phyloP scores from a whole-genome alignment of 2,797 vertebrate species.

The Mico argentatus region DNA sequence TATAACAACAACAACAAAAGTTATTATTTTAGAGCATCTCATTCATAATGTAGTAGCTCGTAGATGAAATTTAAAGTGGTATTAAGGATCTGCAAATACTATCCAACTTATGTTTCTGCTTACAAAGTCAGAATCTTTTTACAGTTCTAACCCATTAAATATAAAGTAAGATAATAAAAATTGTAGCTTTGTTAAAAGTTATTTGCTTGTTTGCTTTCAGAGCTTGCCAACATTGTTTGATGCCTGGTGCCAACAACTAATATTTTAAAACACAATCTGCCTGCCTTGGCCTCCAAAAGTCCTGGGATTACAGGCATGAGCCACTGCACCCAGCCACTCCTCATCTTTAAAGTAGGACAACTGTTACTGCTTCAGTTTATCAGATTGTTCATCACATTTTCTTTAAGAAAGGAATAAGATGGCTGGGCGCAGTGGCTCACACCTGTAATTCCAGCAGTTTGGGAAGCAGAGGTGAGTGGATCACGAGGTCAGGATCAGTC shows the following conservation, averaged over 20 bases:
- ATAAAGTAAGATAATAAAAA: constrained; percentile 46
- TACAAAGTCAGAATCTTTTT: neutral
- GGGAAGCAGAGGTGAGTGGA: too few relatives aligned
- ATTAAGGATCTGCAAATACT: constrained; percentile 4
- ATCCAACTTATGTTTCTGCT: neutral
- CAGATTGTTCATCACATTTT: neutral
- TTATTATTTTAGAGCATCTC: constrained; percentile 10
- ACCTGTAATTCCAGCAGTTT: too few relatives aligned
- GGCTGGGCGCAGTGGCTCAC: too few relatives aligned
- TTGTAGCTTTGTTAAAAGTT: neutral
- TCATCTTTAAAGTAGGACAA: too few relatives aligned
- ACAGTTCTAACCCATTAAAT: neutral
- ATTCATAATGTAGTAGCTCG: neutral
- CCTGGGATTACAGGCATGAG: too few relatives aligned
- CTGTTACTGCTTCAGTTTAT: neutral
- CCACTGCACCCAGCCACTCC: too few relatives aligned
- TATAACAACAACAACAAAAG: constrained; percentile 28
- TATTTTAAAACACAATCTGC: neutral
- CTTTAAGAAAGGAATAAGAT: constrained; percentile 22
- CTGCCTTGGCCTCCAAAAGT: too few relatives aligned
- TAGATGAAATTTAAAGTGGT: neutral
- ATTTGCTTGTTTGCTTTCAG: constrained; percentile 34
- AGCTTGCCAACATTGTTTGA: neutral
- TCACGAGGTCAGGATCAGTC: too few relatives aligned
- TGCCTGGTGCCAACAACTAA: neutral